Evolutionary conservation across 2,797 vertebrate species (phyloP), one percentile per base, ranked within the genome.

Genomic region (Tokudaia muenninki): DNA sequence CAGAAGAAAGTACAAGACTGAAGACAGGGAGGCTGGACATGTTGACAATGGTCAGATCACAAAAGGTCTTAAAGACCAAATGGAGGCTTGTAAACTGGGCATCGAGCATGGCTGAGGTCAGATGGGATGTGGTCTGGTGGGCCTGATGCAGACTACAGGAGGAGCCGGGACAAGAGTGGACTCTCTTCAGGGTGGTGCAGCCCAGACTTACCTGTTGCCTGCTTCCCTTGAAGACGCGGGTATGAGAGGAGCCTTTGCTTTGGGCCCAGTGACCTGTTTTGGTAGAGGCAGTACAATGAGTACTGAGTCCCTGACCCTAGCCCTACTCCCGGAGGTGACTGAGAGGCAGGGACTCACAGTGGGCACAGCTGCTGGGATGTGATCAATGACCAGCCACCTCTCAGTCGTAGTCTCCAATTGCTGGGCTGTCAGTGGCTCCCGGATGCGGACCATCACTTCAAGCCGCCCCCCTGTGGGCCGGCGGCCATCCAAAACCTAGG

Each of bases 401-500:
- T 99, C 99, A 0, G 99, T 99, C 11, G 98, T 98, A 0, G 98
- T 98, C 96, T 99, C 99, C 47, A 99, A 96, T 57, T 99, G 99
- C 31, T 97, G 98, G 6, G 99, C 98, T 0, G 99, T 98, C 90
- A 99, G 97, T 0, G 99, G 99, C 97, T 99, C 99, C 82, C 99
- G 98, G 92, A 99, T 99, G 95, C 99, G 99, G 79, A 99, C 99
- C 74, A 98, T 98, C 96, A 99, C 99, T 96, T 99, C 99, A 96
- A 99, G 94, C 94, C 99, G 99, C 0, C 99, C 99, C 6, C 99
- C 99, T 0, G 99, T 99, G 87, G 99, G 98, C 97, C 99, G 99
- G 50, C 99, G 99, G 7, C 99, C 99, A 21, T 99, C 99, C 98
- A 99, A 98, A 86, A 99, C 99, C 99, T 99, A 55, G 22, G 59